Base-by-base conservation (phyloP, 2,888 invertebrate genomes). In the Pseudococcus viburni region DNA sequence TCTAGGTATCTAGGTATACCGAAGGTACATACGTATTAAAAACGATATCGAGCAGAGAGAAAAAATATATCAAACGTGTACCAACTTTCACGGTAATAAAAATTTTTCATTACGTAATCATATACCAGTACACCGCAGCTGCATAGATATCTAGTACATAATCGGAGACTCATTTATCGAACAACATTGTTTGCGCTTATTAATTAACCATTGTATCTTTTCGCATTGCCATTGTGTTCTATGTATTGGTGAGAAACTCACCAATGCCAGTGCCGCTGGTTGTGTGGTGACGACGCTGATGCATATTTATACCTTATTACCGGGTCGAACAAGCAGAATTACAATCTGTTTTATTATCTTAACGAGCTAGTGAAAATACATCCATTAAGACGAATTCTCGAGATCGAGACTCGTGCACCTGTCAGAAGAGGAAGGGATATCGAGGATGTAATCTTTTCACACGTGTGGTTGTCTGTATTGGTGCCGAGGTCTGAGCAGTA, bases 111-210 rank as follows among this genome's bases (percentile, higher is more conserved):
- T 55, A 55, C 55, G 55, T 55, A 55, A 55, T 55, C 55, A 51
- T 51, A 55, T 15, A 55, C 2, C 11, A 15, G 15, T 15, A 12
- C 55, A 5, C n/a, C 59, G 22, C n/a, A n/a, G 55, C n/a, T 15
- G 48, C 48, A 55, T 17, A 59, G 15, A 59, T 59, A 64, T 64
- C 64, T 22, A 64, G 64, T 64, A 64, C 64, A 22, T 22, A 64
- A 22, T 64, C 22, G 19, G 26, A 33, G 26, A 22, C 64, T 22
- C 64, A 22, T 19, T 9, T 64, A 22, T 22, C 64, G 64, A 22
- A 64, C 64, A 64, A 64, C 64, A 64, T 64, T 64, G 64, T 64
- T 64, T 64, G 64, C 64, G 64, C 11, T 64, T 64, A 64, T 64
- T 64, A 64, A 64, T 64, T 64, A 64, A 22, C 22, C 64, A 64